Percentiles rank a stretch among this genome's conserved stretches.
phyloP scores from a whole-genome alignment of 2,888 invertebrate species.

The Protula sp. region DNA sequence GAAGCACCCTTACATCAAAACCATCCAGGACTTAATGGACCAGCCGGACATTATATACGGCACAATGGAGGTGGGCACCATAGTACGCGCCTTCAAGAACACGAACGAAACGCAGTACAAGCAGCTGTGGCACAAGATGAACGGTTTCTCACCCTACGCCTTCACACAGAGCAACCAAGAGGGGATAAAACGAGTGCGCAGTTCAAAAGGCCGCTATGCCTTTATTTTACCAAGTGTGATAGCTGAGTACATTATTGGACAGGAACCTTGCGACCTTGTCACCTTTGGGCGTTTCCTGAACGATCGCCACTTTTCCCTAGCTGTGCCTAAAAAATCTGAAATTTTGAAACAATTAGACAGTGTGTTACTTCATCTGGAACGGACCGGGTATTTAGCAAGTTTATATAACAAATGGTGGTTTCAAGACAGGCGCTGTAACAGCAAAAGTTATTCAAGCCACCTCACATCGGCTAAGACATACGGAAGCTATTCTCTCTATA shows the following conservation, averaged over 20 bases:
- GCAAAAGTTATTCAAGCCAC: neutral
- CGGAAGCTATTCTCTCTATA: neutral
- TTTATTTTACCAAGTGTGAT: conserved; percentile 19
- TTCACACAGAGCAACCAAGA: conserved; percentile 14
- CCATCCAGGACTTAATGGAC: conserved; percentile 13
- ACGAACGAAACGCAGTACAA: conserved; percentile 8
- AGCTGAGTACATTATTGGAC: conserved; percentile 14
- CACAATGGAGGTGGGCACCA: conserved; percentile 12
- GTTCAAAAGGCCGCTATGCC: conserved; percentile 13
- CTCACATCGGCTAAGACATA: neutral
- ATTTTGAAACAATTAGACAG: conserved; percentile 9
- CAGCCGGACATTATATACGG: conserved; percentile 17
- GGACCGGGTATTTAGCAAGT: conserved; percentile 6
- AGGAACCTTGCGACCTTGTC: conserved; percentile 18
- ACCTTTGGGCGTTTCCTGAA: conserved; percentile 18
- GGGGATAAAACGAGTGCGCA: conserved; percentile 17
- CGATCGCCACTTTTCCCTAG: conserved; percentile 12
- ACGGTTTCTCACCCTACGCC: conserved; percentile 4
- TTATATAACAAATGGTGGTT: conserved; percentile 20
- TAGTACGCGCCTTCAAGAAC: conserved; percentile 13
- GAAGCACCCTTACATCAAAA: neutral
- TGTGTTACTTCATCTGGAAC: conserved; percentile 5
- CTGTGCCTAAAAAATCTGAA: conserved; percentile 12
- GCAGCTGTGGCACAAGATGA: conserved; percentile 16
- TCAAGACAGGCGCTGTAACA: neutral